Conservation (phyloP, 2,797 vertebrate genomes). For the Manis javanica region DNA sequence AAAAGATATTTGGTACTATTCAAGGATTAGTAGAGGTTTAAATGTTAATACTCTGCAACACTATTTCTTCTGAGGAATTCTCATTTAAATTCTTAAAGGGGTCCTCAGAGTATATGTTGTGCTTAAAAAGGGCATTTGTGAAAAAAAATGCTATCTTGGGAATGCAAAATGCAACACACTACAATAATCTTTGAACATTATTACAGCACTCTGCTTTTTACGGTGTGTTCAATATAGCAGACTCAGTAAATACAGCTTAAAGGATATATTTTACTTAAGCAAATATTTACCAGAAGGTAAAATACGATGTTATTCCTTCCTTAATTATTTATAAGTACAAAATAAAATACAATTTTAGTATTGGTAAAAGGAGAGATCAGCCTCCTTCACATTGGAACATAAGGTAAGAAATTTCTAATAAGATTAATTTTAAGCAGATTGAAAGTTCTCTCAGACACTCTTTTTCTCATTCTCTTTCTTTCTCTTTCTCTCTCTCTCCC, state of each 20-base stretch:
- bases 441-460: neutral
- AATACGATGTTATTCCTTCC: neutral
- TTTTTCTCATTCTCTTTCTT: neutral
- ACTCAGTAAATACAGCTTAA: neutral
- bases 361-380: neutral
- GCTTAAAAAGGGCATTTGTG: conserved; percentile 73
- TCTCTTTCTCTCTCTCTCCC: rapidly evolving
- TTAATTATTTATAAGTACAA: neutral
- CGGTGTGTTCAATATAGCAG: neutral
- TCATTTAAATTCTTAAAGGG: conserved; percentile 82
- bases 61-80: conserved; percentile 78
- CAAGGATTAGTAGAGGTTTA: conserved; percentile 83
- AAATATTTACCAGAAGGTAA: conserved; percentile 34
- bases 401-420: neutral
- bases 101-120: conserved; percentile 43
- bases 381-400: neutral
- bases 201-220: conserved; percentile 42
- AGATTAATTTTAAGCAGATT: neutral
- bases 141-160: conserved; percentile 62
- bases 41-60: conserved; percentile 82
- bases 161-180: conserved; percentile 74
- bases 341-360: neutral
- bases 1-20: conserved; percentile 75
- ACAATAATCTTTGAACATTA: conserved; percentile 61
- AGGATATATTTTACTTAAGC: conserved; percentile 15